Evolutionary conservation across 2,797 vertebrate genomes (phyloP).

Genomic region (Okamejei kenojei): DNA sequence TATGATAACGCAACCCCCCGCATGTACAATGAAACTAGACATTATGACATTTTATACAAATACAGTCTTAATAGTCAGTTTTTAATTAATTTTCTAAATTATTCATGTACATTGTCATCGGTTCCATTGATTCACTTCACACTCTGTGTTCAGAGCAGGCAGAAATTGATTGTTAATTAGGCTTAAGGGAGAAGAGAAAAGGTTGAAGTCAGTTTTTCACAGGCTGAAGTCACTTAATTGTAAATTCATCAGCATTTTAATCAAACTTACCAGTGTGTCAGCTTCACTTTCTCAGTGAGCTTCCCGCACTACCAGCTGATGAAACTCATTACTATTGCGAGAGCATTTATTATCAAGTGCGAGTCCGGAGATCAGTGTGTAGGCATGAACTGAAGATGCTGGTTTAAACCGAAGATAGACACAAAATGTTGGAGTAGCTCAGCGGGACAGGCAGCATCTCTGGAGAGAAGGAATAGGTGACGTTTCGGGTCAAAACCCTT

Average conservation of each 20-base stretch:
- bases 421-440: too few species aligned
- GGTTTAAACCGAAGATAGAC: too few species aligned
- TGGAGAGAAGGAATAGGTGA: too few species aligned
- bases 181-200: slow-evolving; percentile 2
- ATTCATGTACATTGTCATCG: background rate
- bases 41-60: background rate
- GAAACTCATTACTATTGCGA: slow-evolving; percentile 6
- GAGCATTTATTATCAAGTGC: background rate
- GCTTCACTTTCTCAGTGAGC: background rate
- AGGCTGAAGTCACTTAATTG: slow-evolving; percentile 1
- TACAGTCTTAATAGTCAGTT: background rate
- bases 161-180: slow-evolving; percentile 35
- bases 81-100: background rate
- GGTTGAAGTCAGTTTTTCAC: slow-evolving; percentile 24
- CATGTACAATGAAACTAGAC: background rate
- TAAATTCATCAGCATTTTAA: slow-evolving; percentile 32
- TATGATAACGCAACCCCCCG: background rate
- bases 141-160: background rate
- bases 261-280: background rate
- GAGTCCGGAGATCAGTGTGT: background rate
- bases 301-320: background rate
- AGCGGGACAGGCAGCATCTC: too few species aligned
- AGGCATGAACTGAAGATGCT: too few species aligned
- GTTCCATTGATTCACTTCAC: slow-evolving; percentile 17
- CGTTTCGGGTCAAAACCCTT: too few species aligned